A percentile compares a stretch with the other conserved stretches of the same genome.
Conservation (phyloP, 2,113 vertebrate species). For the Thermophis baileyi region DNA sequence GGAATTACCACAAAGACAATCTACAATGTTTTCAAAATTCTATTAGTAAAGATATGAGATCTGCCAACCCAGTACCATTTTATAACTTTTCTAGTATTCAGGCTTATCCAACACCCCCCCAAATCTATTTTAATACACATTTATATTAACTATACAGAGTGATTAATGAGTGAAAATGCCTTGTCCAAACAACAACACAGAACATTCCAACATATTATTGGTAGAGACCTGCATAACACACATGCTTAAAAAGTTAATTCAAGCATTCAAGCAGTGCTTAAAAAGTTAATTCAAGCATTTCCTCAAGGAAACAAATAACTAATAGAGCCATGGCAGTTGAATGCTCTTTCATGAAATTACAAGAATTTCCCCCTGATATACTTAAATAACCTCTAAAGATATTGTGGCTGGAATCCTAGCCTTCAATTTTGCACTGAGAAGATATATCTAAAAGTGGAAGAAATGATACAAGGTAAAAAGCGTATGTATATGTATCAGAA, state of each 20-base stretch:
- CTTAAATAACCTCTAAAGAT: not conserved
- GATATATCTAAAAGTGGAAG: not conserved
- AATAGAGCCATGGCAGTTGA: not conserved
- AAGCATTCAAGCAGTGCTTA: not conserved
- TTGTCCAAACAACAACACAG: not conserved
- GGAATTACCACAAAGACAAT: not conserved
- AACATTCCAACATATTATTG: not conserved
- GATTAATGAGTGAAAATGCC: not conserved
- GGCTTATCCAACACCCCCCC: not conserved
- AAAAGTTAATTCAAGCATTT: not conserved
- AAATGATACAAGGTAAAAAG: not conserved
- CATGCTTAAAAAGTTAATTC: not conserved
- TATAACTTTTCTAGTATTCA: not conserved
- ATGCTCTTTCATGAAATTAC: not conserved
- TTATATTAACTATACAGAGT: not conserved
- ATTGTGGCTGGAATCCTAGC: not conserved
- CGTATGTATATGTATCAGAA: not conserved
- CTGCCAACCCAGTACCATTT: not conserved
- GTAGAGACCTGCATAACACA: not conserved
- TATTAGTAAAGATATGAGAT: not conserved
- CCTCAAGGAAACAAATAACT: not conserved
- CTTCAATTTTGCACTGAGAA: not conserved
- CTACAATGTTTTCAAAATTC: not conserved
- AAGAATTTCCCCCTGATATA: not conserved
- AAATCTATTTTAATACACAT: not conserved